Conservation (phyloP, 1,140 invertebrate genomes). For the Solenopsis fugax region DNA sequence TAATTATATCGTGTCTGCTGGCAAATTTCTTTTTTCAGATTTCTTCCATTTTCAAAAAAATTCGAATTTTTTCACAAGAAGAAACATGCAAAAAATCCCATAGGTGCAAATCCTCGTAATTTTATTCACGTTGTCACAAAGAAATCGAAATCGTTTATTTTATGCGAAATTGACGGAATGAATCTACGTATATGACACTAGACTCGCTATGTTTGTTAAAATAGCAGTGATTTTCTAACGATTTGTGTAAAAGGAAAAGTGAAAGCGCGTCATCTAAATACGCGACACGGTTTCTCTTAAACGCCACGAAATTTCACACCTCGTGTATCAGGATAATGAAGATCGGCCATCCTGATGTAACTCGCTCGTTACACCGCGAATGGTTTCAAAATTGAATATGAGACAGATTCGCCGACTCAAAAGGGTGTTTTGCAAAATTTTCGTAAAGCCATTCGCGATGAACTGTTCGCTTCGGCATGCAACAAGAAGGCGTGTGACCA, state of each 20-base stretch:
- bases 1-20: not conserved
- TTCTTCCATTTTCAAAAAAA: not conserved
- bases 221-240: conserved; percentile 17
- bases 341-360: conserved; percentile 49
- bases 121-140: not conserved
- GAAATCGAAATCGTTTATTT: not conserved
- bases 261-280: conserved; percentile 61
- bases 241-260: conserved; percentile 62
- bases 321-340: conserved; percentile 69
- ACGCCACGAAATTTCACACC: conserved; percentile 72
- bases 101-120: not conserved
- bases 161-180: not conserved
- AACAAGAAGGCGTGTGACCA: not conserved
- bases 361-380: conserved; percentile 16
- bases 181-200: not conserved
- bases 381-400: conserved; percentile 44
- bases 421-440: not conserved
- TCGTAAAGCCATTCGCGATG: not conserved
- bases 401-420: not conserved
- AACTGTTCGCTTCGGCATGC: not conserved
- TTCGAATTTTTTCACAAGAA: not conserved
- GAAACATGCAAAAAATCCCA: not conserved
- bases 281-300: conserved; percentile 36
- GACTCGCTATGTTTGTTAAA: not conserved
- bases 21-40: not conserved